Evolutionary conservation across 2,113 vertebrate species (phyloP).

Genomic region (Pachycephala philippinensis): DNA sequence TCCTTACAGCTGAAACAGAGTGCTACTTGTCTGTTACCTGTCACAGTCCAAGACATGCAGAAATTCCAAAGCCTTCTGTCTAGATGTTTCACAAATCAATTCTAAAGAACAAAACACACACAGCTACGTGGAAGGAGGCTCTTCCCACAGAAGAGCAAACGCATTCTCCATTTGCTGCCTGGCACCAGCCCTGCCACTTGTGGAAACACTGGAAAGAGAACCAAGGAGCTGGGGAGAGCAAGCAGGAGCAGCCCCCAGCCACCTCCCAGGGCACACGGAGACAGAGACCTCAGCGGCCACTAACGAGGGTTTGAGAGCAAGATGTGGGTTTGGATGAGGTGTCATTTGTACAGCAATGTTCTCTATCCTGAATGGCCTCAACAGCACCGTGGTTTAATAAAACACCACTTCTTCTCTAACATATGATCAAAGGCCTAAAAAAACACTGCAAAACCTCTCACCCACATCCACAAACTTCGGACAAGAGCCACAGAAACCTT

Average conservation of each 20-base stretch:
- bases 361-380: neutral
- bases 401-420: neutral
- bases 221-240: neutral
- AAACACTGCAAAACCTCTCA: neutral
- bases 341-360: neutral
- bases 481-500: neutral
- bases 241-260: neutral
- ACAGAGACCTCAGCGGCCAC: accelerated
- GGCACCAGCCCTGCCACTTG: neutral
- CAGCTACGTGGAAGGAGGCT: neutral
- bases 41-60: neutral
- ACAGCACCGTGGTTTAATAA: neutral
- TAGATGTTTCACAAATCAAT: neutral
- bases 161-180: neutral
- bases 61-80: neutral
- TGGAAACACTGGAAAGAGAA: neutral
- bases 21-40: neutral
- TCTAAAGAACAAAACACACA: neutral
- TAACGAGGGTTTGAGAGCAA: neutral
- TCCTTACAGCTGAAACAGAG: neutral
- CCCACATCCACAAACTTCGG: neutral
- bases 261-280: neutral
- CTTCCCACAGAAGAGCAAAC: neutral
- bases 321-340: neutral
- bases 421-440: neutral